These are phyloP conservation scores for Stegodyphus dumicola DNA, from an alignment of 1,140 invertebrate species.

Conservation along the genomic window DNA sequence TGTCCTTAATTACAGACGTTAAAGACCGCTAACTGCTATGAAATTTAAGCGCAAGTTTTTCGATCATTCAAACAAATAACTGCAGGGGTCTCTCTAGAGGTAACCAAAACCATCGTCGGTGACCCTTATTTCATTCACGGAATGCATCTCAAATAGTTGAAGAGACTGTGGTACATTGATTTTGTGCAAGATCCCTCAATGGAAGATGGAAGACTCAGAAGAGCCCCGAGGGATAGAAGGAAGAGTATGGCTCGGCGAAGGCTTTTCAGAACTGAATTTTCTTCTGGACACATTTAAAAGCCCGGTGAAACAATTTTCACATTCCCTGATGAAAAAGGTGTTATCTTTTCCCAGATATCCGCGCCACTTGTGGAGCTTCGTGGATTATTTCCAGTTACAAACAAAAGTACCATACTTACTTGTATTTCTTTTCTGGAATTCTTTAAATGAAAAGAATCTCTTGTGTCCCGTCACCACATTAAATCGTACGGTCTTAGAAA, in stretches of 20 bases:
- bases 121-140: too few relatives aligned
- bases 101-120: too few relatives aligned
- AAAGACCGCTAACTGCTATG: too few relatives aligned
- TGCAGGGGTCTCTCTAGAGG: too few relatives aligned
- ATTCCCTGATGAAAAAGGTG: slow-evolving; percentile 53
- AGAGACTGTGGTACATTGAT: not conserved
- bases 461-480: too few relatives aligned
- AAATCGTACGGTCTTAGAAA: too few relatives aligned
- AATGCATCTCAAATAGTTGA: too few relatives aligned
- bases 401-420: slow-evolving; percentile 11
- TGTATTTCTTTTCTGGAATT: too few relatives aligned
- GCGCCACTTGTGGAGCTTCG: slow-evolving; percentile 42
- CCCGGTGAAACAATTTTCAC: slow-evolving; percentile 55
- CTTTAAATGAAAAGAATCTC: too few relatives aligned
- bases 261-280: slow-evolving; percentile 38
- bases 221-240: slow-evolving; percentile 24
- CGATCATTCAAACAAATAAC: too few relatives aligned
- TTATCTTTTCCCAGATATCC: slow-evolving; percentile 53
- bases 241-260: not conserved
- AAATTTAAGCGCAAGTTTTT: too few relatives aligned
- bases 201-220: slow-evolving; percentile 3
- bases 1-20: too few relatives aligned
- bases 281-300: slow-evolving; percentile 53
- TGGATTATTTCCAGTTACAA: not conserved
- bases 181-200: not conserved